Conservation (phyloP, 2,888 invertebrate genomes). For the Nomada lathburiana region DNA sequence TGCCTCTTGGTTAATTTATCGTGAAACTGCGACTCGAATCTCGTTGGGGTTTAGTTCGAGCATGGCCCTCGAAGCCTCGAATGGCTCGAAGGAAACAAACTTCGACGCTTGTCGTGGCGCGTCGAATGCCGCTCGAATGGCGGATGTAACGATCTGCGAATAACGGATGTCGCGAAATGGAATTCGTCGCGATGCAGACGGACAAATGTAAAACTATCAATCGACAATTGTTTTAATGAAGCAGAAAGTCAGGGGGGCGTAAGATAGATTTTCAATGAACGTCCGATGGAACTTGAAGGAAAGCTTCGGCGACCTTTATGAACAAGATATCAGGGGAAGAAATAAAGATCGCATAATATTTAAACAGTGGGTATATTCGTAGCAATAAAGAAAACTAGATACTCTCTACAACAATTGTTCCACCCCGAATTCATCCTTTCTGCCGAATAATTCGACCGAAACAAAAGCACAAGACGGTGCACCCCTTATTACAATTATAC, state of each 20-base stretch:
- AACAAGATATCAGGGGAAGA: too few relatives aligned
- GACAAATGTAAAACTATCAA: conserved; percentile 21
- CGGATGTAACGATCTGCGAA: conserved; percentile 41
- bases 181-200: background rate
- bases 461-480: too few relatives aligned
- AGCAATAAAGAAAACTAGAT: too few relatives aligned
- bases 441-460: too few relatives aligned
- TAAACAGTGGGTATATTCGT: too few relatives aligned
- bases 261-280: conserved; percentile 45
- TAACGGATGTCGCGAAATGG: conserved; percentile 4
- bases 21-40: background rate
- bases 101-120: background rate
- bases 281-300: conserved; percentile 1
- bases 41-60: background rate
- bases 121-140: background rate
- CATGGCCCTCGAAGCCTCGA: background rate
- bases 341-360: too few relatives aligned
- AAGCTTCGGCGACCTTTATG: background rate
- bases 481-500: too few relatives aligned
- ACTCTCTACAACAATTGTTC: too few relatives aligned
- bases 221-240: conserved; percentile 39
- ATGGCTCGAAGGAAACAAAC: conserved; percentile 21
- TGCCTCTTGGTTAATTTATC: background rate
- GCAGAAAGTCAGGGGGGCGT: background rate
- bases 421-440: too few relatives aligned